phyloP scores from a whole-genome alignment of 1,140 invertebrate genomes.

The Aleiodes sp. region DNA sequence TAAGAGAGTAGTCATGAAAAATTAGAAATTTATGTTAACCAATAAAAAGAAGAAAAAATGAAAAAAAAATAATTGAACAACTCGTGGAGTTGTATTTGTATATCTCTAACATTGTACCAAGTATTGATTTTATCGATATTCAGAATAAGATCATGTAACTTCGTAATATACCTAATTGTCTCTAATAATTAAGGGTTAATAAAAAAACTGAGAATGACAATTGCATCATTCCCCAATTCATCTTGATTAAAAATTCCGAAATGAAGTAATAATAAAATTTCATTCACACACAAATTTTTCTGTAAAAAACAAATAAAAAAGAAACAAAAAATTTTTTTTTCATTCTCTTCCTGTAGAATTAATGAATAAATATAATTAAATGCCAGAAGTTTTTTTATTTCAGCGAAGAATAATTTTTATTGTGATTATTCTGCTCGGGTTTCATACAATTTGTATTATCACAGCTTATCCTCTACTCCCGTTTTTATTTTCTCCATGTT shows the following conservation, averaged over 20 bases:
- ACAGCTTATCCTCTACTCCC: conserved; percentile 55
- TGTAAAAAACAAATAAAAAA: conserved; percentile 14
- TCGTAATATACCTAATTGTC: conserved; percentile 58
- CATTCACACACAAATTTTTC: neutral
- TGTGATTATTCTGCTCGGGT: conserved; percentile 36
- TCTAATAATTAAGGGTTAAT: conserved; percentile 52
- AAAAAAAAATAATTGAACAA: neutral
- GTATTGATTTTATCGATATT: conserved; percentile 58
- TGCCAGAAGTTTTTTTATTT: too few relatives aligned
- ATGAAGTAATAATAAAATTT: conserved; percentile 14
- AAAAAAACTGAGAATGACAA: conserved; percentile 48
- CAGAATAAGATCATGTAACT: conserved; percentile 59
- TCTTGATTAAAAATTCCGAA: conserved; percentile 18
- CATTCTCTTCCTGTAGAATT: neutral
- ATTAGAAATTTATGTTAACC: conserved; percentile 34
- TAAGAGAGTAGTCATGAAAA: conserved; percentile 28
- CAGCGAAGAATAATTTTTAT: conserved; percentile 41
- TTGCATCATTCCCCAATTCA: conserved; percentile 41
- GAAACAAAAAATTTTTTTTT: conserved; percentile 16
- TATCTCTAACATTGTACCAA: conserved; percentile 62
- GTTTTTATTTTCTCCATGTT: conserved; percentile 13
- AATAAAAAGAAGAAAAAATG: conserved; percentile 51
- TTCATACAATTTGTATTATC: conserved; percentile 56
- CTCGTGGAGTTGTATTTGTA: conserved; percentile 63
- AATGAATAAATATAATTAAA: neutral